Conservation (phyloP, 2,113 vertebrate species). For the Phaethornis superciliosus region DNA sequence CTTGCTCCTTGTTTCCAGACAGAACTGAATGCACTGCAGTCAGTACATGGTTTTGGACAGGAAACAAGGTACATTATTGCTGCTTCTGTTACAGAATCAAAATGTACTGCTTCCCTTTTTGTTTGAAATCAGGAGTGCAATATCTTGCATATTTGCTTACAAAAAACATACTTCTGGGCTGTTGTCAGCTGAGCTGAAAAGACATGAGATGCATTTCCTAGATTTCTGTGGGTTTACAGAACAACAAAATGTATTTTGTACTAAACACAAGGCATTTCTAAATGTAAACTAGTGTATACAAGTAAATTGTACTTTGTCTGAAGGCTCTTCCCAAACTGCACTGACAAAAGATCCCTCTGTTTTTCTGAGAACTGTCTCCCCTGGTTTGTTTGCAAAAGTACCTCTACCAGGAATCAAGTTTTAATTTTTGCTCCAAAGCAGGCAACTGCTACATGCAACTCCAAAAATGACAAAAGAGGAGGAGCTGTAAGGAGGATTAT, state of each 20-base stretch:
- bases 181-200: neutral
- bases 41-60: neutral
- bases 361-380: neutral
- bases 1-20: neutral
- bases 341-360: neutral
- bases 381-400: fast-evolving
- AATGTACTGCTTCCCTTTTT: neutral
- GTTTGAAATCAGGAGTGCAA: neutral
- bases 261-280: conserved; percentile 10
- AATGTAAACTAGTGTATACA: conserved; percentile 8
- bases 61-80: neutral
- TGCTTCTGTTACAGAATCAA: neutral
- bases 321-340: neutral
- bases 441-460: neutral
- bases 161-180: neutral
- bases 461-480: neutral
- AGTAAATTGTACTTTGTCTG: neutral
- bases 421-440: neutral
- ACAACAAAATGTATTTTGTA: conserved; percentile 31
- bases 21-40: neutral
- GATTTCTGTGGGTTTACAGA: neutral
- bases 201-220: neutral
- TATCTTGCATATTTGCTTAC: neutral
- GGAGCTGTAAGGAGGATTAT: neutral
- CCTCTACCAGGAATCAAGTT: neutral